Evolutionary conservation across 2,113 vertebrate species (phyloP), one percentile per base, ranked within the genome.

Genomic region (Acanthochromis polyacanthus): DNA sequence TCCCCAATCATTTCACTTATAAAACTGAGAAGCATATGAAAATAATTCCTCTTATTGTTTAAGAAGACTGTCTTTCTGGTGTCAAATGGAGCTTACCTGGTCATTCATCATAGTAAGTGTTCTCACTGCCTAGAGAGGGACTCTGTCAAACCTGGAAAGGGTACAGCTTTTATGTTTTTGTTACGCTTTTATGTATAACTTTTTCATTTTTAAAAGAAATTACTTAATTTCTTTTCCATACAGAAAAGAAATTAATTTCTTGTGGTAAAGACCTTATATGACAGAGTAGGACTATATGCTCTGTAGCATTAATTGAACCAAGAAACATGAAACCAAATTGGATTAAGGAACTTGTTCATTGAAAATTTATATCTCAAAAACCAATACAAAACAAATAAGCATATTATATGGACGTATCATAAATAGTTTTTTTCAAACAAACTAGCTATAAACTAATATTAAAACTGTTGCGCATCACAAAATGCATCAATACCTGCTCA

Each of bases 71-170:
- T 25, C 25, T 25, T 25, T 25, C 3, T 3, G 3, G 25, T 3
- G 1, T 25, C 25, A 36, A 45, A 62, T 11, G 56, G 11, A 50
- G 62, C 60, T 28, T 63, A 89, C 87, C 76, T 84, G 58, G 52
- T 66, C 58, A 51, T 62, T 45, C 53, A 25, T 55, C 89, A 93
- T 90, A 3, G 3, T 62, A 79, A 71, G 19, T 23, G 52, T 30
- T 80, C 20, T 12, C 10, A 25, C 52, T 19, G 58, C 19, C 66
- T 1, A n/a, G 9, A 5, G 20, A 20, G 0, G 0, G 11, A 71
- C 20, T 25, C 17, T 16, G 14, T 38, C 4, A 69, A 53, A 69
- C 23, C 80, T 84, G 16, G 51, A 75, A 71, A 56, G 55, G 0
- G 5, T 46, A 43, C 1, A 43, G 12, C 14, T 43, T 43, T 43